Base-by-base conservation (phyloP, 2,797 vertebrate species). In the Enteromius treurensis region DNA sequence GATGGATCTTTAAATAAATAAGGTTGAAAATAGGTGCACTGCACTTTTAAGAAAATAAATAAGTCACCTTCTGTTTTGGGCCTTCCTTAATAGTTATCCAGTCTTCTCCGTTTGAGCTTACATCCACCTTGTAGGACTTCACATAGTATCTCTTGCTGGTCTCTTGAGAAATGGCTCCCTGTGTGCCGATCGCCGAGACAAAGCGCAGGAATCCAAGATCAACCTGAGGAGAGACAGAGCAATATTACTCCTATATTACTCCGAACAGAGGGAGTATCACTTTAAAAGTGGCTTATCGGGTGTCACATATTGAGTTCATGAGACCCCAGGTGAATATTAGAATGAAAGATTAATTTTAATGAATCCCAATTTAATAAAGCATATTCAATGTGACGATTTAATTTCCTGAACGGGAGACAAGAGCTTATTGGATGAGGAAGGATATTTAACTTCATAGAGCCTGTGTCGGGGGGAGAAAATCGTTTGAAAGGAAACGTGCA, bases 41-140 rank as follows among this genome's bases (percentile, higher is more conserved):
- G 14, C 60, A 32, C 60, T 7, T 45, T 45, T 45, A 65, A 67
- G 19, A 1, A 49, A 29, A 47, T 5, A 58, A 64, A 55, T 32
- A 19, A 80, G 91, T 90, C 93, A 98, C 98, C 87, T 97, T 94
- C 90, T 97, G 95, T 81, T 97, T 99, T 80, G 95, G 96, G 88
- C 96, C 97, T 82, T 99, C 98, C 88, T 98, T 99, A 87, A 99
- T 86, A 26, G 97, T 97, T 92, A 99, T 97, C 98, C 98, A 99
- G 92, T 99, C 98, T 85, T 99, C 98, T 75, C 98, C 98, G 0
- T 98, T 99, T 75, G 97, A 98, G 92, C 98, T 99, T 80, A 98
- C 95, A 10, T 99, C 98, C 58, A 99, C 95, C 58, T 97, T 97
- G 90, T 99, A 99, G 2, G 95, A 92, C 90, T 96, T 97, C 89